Conservation (phyloP, 2,797 vertebrate species). For the Acropternis orthonyx region DNA sequence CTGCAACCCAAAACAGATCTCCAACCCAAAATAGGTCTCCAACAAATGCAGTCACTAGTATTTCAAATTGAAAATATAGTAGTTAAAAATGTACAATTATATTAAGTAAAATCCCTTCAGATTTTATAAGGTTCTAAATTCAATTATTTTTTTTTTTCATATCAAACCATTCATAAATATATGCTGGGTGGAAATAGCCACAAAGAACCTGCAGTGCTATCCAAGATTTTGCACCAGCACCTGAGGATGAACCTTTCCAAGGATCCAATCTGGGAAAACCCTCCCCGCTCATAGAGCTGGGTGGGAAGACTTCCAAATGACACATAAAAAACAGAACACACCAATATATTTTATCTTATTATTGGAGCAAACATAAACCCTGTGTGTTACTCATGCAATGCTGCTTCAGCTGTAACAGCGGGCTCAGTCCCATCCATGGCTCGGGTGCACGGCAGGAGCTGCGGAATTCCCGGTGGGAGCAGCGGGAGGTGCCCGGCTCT, state of each 20-base stretch:
- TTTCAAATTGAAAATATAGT: background rate
- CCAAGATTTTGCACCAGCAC: background rate
- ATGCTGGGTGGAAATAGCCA: background rate
- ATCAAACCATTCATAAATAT: background rate
- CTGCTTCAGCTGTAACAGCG: background rate
- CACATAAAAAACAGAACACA: background rate
- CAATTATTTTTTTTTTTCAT: background rate
- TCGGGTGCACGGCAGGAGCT: fast-evolving
- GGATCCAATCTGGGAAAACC: background rate
- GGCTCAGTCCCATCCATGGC: background rate
- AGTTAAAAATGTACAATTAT: background rate
- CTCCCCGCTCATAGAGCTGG: background rate
- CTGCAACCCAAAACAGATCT: background rate
- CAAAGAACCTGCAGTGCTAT: background rate
- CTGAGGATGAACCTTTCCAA: background rate
- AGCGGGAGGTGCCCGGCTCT: background rate
- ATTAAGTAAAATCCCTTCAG: background rate
- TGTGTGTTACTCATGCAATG: background rate
- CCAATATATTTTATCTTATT: background rate
- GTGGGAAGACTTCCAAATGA: background rate
- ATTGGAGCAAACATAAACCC: background rate
- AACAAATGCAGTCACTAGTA: background rate
- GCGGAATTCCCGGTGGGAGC: fast-evolving
- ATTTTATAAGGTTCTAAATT: background rate
- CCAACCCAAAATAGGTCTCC: background rate